Percentiles rank a stretch among this genome's conserved stretches.
Evolutionary conservation across 2,888 invertebrate species (phyloP).

Genomic region (Cryptocephalus moraei): DNA sequence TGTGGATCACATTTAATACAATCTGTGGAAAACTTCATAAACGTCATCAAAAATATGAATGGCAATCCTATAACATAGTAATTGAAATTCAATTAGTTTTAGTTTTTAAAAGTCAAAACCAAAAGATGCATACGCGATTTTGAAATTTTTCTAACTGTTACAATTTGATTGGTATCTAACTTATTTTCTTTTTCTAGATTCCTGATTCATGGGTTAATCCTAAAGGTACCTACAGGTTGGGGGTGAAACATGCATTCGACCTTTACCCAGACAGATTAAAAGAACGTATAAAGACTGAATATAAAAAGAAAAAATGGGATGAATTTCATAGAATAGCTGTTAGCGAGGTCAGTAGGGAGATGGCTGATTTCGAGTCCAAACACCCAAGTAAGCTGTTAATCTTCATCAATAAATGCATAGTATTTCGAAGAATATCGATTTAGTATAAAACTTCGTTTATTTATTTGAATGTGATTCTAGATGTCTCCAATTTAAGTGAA

Average conservation of each 20-base stretch:
- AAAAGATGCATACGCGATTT: too few species aligned
- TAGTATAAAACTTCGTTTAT: constrained; percentile 1
- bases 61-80: too few species aligned
- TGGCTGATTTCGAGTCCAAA: constrained; percentile 62
- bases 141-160: too few species aligned
- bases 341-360: constrained; percentile 65
- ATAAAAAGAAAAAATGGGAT: constrained; percentile 79
- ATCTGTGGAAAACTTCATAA: too few species aligned
- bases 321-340: constrained; percentile 65
- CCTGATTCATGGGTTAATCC: constrained; percentile 78
- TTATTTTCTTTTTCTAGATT: constrained; percentile 44
- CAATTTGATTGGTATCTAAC: too few species aligned
- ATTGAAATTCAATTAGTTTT: too few species aligned
- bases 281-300: constrained; percentile 64
- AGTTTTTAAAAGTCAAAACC: too few species aligned
- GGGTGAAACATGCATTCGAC: constrained; percentile 75
- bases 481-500: constrained; percentile 22
- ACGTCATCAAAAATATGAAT: too few species aligned
- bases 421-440: constrained; percentile 5
- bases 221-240: constrained; percentile 74
- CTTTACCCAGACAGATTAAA: constrained; percentile 77
- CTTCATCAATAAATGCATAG: not conserved
- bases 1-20: too few species aligned
- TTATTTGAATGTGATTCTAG: too few species aligned
- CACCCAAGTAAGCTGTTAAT: constrained; percentile 11